Evolutionary conservation across 1,140 invertebrate species (phyloP), one percentile per base, ranked within the genome.

Genomic region (Ceratoteleas bidentatus): DNA sequence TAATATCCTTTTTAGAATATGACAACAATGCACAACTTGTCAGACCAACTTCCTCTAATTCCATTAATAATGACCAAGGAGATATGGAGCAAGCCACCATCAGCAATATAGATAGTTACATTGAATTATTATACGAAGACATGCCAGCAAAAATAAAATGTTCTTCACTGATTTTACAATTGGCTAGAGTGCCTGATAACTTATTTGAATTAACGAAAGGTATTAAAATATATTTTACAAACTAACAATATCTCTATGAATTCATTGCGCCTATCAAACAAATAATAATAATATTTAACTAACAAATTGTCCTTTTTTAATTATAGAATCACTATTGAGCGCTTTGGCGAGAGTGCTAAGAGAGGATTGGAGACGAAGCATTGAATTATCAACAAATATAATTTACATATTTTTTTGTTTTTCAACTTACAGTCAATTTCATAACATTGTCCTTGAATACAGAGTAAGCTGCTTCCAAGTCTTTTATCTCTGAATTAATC

Each of bases 331-430:
- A n/a, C 93, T 99, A 24, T 92, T 99, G 14, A 98, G 97, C 92
- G 98, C 98, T 54, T 92, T 99, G 68, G 96, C 97, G 5, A 93
- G 99, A 87, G 97, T 99, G 32, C 91, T 99, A 43, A 93, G 98
- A 85, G 99, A 99, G 93, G 98, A 99, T 92, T 99, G 98, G 96
- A 97, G 96, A 91, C 95, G 96, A 87, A 99, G 97, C 89, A 96
- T 99, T 85, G 98, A 99, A 90, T 90, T 99, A 33, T 98, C 97
- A 64, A 99, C 97, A 83, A 99, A 99, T 90, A 98, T 99, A 87
- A 95, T 99, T 74, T 98, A 98, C 88, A 97, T 97, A 79, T 99
- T 99, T 92, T 98, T 98, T 88, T 99, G 97, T 88, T 98, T 99
- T 90, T 99, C 98, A 9, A 96, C 96, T n/a, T 99, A 98, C 88